Base-by-base conservation (phyloP, 2,113 vertebrate genomes). In the Cyanoderma ruficeps region DNA sequence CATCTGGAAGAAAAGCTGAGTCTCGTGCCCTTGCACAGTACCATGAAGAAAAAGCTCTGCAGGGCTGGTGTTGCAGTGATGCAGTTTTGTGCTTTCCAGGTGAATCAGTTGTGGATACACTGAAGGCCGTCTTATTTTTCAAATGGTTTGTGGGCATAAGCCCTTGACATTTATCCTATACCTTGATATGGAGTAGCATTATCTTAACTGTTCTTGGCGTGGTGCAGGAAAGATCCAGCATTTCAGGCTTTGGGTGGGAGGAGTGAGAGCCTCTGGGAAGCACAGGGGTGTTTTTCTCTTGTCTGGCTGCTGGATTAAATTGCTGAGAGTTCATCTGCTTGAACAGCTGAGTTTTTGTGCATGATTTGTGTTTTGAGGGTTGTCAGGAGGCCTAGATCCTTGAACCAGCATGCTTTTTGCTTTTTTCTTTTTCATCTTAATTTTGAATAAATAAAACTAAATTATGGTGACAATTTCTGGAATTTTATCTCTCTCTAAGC, bases 231-330 rank as follows among this genome's bases (percentile, higher is more conserved):
- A 77, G 72, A 68, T 76, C 61, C 87, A 76, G 63, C 17, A 3
- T 75, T 75, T 84, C 31, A 19, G 83, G 77, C 84, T 89, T 47
- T 69, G 70, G 89, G 59, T 9, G 15, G 86, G 77, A 81, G 74
- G 59, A 84, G 24, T 20, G 52, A 15, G 74, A 84, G 10, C 28
- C 80, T 46, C 46, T 65, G 91, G 61, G 70, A 76, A 89, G 53
- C n/a, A 21, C 31, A 37, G 41, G 84, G 49, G 41, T 83, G 79
- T 67, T 91, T 93, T 93, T 86, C 67, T 90, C 33, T 90, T 97
- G 84, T 94, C 85, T 95, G 82, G 30, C 47, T 83, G 23, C 46
- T 88, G 78, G 85, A 91, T 93, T 87, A 69, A 96, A 88, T 96
- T 77, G 67, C 82, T n/a, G 33, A 59, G 63, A 88, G 84, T 83